Base-by-base conservation (phyloP, 2,113 vertebrate genomes). In the Pachypanchax playfairii region DNA sequence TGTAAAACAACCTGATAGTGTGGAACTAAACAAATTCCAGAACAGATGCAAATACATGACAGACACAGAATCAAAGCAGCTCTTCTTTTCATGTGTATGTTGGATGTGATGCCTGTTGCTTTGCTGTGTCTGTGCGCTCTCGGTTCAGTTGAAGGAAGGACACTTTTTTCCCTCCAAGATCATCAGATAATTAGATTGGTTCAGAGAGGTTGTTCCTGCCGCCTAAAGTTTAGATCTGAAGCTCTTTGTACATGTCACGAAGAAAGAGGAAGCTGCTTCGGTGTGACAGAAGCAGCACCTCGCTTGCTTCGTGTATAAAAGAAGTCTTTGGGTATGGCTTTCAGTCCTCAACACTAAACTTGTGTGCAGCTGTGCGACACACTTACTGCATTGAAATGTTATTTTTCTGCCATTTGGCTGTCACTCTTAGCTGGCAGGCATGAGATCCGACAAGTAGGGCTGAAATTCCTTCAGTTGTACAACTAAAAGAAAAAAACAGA, bases 351-450 rank as follows among this genome's bases (percentile, higher is more conserved):
- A 71, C 71, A 17, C 50, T 4, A 43, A 65, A 67, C 65, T 62
- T 20, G 55, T 4, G 54, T 70, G 26, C 66, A 39, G 69, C 79
- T 61, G 69, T 58, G 70, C 22, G 43, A 58, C 77, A 62, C 8
- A 48, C 58, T 61, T 5, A 2, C 42, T 5, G 68, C 75, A 71
- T 82, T 64, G 57, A 78, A 36, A 54, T 71, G n/a, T 57, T 71
- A 2, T 21, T 52, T 21, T 46, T 52, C 38, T 56, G 41, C 58
- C 70, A 39, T 81, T 83, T 70, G 63, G 69, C 78, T 65, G 80
- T 79, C 82, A 72, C 57, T 72, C 62, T 68, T 62, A 52, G 64
- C 66, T 62, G 84, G 72, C 66, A 66, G 51, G 57, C 64, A 17
- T 11, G 6, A 55, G 54, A 42, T 54, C 47, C 48, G 43, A 28